These are phyloP conservation scores for Drepanosiphum platanoidis DNA, from an alignment of 2,888 invertebrate genomes.

Conservation along the genomic window DNA sequence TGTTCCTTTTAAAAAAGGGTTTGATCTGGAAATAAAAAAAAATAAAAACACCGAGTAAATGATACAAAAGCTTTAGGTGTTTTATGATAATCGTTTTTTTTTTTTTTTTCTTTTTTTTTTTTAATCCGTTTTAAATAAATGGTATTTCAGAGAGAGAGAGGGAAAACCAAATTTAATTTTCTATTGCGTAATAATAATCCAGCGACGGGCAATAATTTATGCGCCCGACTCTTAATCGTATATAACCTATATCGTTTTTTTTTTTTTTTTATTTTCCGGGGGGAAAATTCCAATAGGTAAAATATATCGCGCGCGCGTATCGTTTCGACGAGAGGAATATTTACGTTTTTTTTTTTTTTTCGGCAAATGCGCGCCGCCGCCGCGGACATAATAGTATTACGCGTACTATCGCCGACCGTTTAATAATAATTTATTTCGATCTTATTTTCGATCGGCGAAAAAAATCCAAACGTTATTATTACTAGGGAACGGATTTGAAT, in stretches of 20 bases:
- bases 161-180: neutral
- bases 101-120: neutral
- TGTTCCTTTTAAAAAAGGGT: slow-evolving; percentile 14
- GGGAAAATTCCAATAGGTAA: neutral
- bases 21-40: neutral
- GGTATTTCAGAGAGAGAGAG: neutral
- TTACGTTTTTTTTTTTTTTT: neutral
- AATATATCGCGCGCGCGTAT: neutral
- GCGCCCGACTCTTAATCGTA: neutral
- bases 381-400: too few relatives aligned
- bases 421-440: too few relatives aligned
- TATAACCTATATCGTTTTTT: neutral
- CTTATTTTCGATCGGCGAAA: too few relatives aligned
- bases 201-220: neutral
- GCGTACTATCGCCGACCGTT: neutral
- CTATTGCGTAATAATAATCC: neutral
- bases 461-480: too few relatives aligned
- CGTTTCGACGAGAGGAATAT: neutral
- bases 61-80: neutral
- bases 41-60: neutral
- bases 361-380: neutral
- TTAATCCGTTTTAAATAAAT: slow-evolving; percentile 2
- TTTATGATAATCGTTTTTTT: neutral
- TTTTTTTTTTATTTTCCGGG: neutral
- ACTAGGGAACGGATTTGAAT: too few relatives aligned